Evolutionary conservation across 2,113 vertebrate genomes (phyloP), one percentile per base, ranked within the genome.

Genomic region (Pluvianellus socialis): DNA sequence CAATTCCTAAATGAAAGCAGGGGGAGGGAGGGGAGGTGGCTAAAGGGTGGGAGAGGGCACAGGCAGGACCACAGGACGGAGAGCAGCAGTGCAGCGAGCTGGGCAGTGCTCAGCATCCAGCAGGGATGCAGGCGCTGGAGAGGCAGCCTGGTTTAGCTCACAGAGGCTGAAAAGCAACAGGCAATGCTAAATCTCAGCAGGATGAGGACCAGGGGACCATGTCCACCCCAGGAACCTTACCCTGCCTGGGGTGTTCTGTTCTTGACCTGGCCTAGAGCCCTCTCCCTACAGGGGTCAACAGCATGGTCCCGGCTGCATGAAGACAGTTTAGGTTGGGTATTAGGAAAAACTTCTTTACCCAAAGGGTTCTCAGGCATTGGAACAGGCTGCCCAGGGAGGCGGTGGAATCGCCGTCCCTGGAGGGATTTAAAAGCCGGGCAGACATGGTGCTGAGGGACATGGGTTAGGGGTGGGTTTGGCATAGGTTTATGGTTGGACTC

Each of bases 41-140:
- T 1, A 4, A 65, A 70, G 59, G 50, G 21, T 30, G 44, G 56
- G 50, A 71, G 55, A 79, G 47, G 50, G 45, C 56, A 55, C 33
- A 14, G 79, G 58, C 58, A 61, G 73, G 87, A 63, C 0, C 1
- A 21, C 32, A 75, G 72, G 73, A 75, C 23, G 63, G 50, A 70
- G 30, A n/a, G 49, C 72, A 71, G 70, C 0, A 0, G 32, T 6
- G 7, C 59, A 44, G 55, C 2, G 5, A 71, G 75, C 55, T 3
- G 4, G 45, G 70, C 66, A 84, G 71, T 7, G 16, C 52, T 14
- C 7, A 44, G 44, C 70, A 76, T 26, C 66, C 86, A 72, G 52
- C 44, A 22, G 76, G 40, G 58, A 45, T 79, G 75, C 2, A 61
- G 23, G 76, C 21, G 10, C 12, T 35, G 53, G 59, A 58, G 50